Conservation (phyloP, 2,888 invertebrate species). For the Thelaira solivaga region DNA sequence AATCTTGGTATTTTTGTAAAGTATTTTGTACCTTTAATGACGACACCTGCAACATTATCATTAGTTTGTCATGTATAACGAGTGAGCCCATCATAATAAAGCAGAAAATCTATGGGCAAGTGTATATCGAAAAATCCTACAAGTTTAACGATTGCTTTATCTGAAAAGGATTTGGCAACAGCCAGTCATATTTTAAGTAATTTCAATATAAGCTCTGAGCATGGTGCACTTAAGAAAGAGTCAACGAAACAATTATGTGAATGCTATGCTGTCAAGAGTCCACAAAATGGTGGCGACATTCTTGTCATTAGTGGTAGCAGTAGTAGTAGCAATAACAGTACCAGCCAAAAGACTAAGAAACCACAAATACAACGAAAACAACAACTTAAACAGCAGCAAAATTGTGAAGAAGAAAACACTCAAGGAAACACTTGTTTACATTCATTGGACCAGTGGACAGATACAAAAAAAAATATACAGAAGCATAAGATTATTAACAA, state of each 20-base stretch:
- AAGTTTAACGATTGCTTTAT: conserved; percentile 73
- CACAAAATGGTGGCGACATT: conserved; percentile 64
- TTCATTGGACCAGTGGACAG: conserved; percentile 60
- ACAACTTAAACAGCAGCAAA: conserved; percentile 37
- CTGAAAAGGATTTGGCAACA: conserved; percentile 73
- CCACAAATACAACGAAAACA: conserved; percentile 34
- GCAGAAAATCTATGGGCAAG: conserved; percentile 75
- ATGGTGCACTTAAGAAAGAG: conserved; percentile 67
- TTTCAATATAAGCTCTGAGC: conserved; percentile 67
- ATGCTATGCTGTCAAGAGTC: conserved; percentile 65
- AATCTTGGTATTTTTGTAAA: background rate
- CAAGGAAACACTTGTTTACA: conserved; percentile 61
- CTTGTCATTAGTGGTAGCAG: conserved; percentile 36
- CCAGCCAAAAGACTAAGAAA: conserved; percentile 63
- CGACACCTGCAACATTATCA: conserved; percentile 56
- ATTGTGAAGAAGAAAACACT: conserved; percentile 30
- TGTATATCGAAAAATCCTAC: conserved; percentile 76
- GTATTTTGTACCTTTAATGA: conserved; percentile 29
- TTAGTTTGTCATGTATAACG: conserved; percentile 3
- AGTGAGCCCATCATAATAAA: conserved; percentile 24
- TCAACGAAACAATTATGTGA: conserved; percentile 68
- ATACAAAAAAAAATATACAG: conserved; percentile 39
- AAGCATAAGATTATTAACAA: conserved; percentile 49
- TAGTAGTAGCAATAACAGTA: conserved; percentile 11
- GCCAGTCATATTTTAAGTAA: conserved; percentile 68